Conservation (phyloP, 2,888 invertebrate species). For the Chydorus sphaericus region DNA sequence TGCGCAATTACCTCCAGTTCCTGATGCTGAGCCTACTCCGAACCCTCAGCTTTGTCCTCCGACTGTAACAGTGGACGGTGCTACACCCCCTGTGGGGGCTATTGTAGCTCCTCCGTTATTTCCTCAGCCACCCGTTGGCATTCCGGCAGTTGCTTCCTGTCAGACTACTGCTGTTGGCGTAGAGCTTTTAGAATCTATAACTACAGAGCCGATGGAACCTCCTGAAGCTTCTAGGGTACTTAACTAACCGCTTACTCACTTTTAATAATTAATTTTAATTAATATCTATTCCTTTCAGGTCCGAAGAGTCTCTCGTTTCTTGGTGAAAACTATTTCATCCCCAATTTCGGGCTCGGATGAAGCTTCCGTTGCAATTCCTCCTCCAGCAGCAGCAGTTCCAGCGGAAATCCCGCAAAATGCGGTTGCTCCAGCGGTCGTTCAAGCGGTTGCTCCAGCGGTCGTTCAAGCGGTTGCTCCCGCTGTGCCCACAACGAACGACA, state of each 20-base stretch:
- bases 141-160: background rate
- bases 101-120: background rate
- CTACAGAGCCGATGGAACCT: background rate
- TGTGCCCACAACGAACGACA: background rate
- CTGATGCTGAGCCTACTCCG: background rate
- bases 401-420: background rate
- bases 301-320: constrained; percentile 62
- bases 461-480: background rate
- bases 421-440: background rate
- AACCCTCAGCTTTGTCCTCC: too few relatives aligned
- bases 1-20: background rate
- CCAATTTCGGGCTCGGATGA: constrained; percentile 27
- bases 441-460: background rate
- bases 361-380: background rate
- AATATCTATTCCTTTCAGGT: constrained; percentile 24
- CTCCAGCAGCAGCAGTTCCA: background rate
- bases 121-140: too few relatives aligned
- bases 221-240: background rate
- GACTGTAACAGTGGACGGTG: constrained; percentile 1
- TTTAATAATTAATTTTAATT: background rate
- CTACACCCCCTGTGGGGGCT: background rate
- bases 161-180: background rate
- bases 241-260: background rate
- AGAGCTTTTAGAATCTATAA: background rate
- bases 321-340: constrained; percentile 64